These are phyloP conservation scores for Tylochromis polylepis DNA, from an alignment of 2,113 vertebrate genomes.

Conservation along the genomic window DNA sequence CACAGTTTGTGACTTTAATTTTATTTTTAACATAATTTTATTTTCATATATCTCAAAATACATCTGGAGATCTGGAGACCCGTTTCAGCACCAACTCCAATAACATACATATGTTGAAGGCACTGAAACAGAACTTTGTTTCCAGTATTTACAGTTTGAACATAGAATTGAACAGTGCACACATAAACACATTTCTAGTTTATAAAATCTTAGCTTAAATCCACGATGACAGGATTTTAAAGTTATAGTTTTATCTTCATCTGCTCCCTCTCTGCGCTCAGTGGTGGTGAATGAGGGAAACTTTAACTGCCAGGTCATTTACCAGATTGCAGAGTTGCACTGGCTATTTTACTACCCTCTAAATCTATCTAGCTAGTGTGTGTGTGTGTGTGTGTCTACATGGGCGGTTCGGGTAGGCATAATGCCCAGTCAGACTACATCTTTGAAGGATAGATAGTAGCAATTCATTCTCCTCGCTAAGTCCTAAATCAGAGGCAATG, in stretches of 20 bases:
- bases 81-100: neutral
- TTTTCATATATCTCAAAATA: neutral
- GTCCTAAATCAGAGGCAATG: neutral
- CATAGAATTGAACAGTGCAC: neutral
- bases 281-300: neutral
- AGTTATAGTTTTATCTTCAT: neutral
- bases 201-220: neutral
- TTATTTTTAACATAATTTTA: neutral
- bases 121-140: neutral
- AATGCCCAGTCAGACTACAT: neutral
- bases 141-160: neutral
- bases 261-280: neutral
- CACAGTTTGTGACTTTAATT: neutral
- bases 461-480: neutral
- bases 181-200: neutral
- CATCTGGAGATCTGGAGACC: neutral
- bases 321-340: neutral
- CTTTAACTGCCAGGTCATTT: neutral
- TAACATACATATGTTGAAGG: neutral
- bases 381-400: neutral
- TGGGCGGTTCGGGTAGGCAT: neutral
- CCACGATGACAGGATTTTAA: neutral
- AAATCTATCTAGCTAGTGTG: neutral
- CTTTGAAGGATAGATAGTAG: neutral
- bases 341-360: neutral